Evolutionary conservation across 2,888 invertebrate species (phyloP).

Genomic region (Polia nebulosa): DNA sequence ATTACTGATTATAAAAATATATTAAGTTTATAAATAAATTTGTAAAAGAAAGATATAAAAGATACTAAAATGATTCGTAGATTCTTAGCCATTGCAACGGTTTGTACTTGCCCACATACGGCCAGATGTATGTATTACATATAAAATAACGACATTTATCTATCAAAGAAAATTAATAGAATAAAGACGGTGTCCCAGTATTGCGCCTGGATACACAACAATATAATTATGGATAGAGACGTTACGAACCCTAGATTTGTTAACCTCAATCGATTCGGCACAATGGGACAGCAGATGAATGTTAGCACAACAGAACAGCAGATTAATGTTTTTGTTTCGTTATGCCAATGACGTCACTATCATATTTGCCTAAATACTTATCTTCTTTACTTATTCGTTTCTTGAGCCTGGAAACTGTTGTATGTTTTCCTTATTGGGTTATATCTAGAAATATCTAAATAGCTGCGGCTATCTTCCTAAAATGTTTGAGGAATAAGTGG

Average conservation of each 20-base stretch:
- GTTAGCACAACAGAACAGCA: conserved; percentile 11
- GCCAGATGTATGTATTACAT: no score
- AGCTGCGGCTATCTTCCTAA: neutral
- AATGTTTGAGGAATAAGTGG: neutral
- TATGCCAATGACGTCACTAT: conserved; percentile 43
- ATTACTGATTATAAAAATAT: conserved; percentile 21
- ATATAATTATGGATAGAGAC: neutral
- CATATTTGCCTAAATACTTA: conserved; percentile 25
- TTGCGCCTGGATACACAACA: neutral
- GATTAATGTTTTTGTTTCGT: conserved; percentile 14
- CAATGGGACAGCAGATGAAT: neutral
- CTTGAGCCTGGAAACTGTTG: conserved; percentile 9
- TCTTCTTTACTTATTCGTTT: conserved; percentile 21
- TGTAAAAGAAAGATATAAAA: conserved; percentile 1
- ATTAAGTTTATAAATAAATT: conserved; percentile 1
- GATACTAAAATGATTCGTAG: neutral
- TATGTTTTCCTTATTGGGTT: conserved; percentile 16
- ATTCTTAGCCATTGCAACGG: no score
- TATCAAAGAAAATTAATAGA: neutral
- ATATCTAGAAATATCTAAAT: conserved; percentile 12
- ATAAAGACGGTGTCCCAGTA: neutral
- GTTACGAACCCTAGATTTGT: neutral
- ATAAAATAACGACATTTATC: no score
- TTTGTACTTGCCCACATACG: no score
- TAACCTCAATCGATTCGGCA: neutral